Percentiles rank a stretch among this genome's conserved stretches.
Conservation (phyloP, 2,888 invertebrate species). For the Trachelus tabidus region DNA sequence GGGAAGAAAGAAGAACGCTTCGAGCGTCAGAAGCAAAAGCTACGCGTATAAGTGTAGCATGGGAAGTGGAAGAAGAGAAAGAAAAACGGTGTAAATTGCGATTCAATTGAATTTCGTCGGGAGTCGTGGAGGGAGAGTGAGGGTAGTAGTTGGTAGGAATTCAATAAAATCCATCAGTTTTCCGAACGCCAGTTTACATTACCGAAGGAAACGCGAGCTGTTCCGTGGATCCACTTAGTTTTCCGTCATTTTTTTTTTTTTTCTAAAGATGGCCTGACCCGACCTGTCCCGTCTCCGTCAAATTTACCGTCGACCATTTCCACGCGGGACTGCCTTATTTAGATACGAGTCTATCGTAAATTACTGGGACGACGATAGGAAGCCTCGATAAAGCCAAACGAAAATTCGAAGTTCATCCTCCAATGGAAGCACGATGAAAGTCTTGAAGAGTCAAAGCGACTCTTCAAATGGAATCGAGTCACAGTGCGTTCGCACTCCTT, state of each 20-base stretch:
- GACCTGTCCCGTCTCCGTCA: not conserved
- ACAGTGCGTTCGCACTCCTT: not conserved
- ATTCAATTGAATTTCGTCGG: slow-evolving; percentile 1
- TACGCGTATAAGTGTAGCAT: not conserved
- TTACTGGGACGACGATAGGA: not conserved
- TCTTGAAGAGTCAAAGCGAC: not conserved
- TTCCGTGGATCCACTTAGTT: not conserved
- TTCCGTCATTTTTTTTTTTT: not conserved
- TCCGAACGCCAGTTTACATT: not conserved
- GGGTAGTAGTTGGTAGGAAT: not conserved
- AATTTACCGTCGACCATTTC: not conserved
- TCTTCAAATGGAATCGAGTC: not conserved
- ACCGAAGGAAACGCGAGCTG: not conserved
- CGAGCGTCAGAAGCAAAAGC: not conserved
- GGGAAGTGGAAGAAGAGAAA: not conserved
- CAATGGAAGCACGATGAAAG: not conserved
- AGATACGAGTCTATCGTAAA: not conserved
- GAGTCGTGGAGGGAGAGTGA: not conserved
- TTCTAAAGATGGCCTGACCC: not conserved
- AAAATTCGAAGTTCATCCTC: not conserved
- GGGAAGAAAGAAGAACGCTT: not conserved
- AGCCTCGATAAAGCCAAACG: not conserved
- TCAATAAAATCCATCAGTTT: slow-evolving; percentile 10
- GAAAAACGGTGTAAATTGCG: slow-evolving; percentile 8
- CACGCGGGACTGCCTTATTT: not conserved